Conservation (phyloP, 2,113 vertebrate genomes). For the Casuarius casuarius region DNA sequence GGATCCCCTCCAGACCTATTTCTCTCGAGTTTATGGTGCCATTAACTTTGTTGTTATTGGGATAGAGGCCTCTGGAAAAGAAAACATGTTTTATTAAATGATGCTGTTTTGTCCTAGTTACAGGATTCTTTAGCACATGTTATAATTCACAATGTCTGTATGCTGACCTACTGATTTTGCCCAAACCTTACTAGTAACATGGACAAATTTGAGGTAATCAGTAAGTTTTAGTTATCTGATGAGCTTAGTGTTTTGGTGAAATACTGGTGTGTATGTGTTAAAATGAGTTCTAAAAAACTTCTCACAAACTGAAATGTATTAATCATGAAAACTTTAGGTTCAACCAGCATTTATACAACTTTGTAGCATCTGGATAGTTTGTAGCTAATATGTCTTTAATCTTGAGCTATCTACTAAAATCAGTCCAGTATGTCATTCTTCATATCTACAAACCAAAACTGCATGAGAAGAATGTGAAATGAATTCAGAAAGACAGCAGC, state of each 20-base stretch:
- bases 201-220: neutral
- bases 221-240: neutral
- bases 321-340: neutral
- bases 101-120: neutral
- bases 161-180: neutral
- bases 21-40: neutral
- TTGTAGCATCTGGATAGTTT: neutral
- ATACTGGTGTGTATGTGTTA: neutral
- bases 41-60: neutral
- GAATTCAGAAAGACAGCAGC: neutral
- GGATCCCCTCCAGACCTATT: neutral
- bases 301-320: neutral
- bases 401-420: neutral
- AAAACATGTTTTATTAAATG: neutral
- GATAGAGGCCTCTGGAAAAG: neutral
- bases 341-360: neutral
- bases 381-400: neutral
- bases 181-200: neutral
- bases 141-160: neutral
- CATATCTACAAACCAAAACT: neutral
- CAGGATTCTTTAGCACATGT: neutral
- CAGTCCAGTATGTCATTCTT: neutral
- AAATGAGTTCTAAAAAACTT: neutral
- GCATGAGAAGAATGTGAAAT: neutral
- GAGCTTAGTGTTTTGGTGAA: neutral